Percentiles rank a stretch among this genome's conserved stretches.
Evolutionary conservation across 1,140 invertebrate species (phyloP).

Genomic region (Ceratina calcarata): DNA sequence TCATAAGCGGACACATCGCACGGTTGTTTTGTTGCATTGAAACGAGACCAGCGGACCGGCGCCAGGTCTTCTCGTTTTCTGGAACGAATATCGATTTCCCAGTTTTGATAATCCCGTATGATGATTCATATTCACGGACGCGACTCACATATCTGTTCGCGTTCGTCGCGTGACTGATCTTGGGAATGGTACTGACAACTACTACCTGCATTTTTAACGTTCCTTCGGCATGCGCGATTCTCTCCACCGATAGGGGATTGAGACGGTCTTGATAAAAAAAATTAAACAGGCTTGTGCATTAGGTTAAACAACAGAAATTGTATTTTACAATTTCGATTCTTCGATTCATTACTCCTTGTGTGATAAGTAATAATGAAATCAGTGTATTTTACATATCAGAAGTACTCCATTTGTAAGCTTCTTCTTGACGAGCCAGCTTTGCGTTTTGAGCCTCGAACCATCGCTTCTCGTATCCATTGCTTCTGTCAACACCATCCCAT

Average conservation of each 20-base stretch:
- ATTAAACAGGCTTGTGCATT: too few species aligned
- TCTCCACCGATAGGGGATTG: background rate
- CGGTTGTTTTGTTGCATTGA: slow-evolving; percentile 17
- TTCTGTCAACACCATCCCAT: slow-evolving; percentile 99
- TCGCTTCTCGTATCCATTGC: slow-evolving; percentile 97
- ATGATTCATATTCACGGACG: slow-evolving; percentile 42
- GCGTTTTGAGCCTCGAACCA: slow-evolving; percentile 91
- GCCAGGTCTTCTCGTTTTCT: slow-evolving; percentile 60
- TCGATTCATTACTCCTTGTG: background rate
- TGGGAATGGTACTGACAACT: slow-evolving; percentile 14
- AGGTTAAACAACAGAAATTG: background rate
- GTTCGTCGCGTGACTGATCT: slow-evolving; percentile 20
- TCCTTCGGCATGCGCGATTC: background rate
- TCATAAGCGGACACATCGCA: slow-evolving; percentile 33
- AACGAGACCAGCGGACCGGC: slow-evolving; percentile 43
- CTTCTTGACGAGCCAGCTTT: slow-evolving; percentile 88
- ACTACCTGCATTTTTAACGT: slow-evolving; percentile 9
- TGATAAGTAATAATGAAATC: background rate
- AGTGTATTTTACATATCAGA: slow-evolving; percentile 91
- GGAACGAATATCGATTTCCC: slow-evolving; percentile 62
- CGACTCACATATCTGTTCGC: slow-evolving; percentile 3
- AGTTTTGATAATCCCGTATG: slow-evolving; percentile 39
- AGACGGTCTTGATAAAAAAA: background rate
- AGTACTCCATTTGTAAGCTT: slow-evolving; percentile 96
- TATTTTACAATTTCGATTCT: slow-evolving; percentile 11